Base-by-base conservation (phyloP, 2,888 invertebrate species). In the Eucera pruinosa region DNA sequence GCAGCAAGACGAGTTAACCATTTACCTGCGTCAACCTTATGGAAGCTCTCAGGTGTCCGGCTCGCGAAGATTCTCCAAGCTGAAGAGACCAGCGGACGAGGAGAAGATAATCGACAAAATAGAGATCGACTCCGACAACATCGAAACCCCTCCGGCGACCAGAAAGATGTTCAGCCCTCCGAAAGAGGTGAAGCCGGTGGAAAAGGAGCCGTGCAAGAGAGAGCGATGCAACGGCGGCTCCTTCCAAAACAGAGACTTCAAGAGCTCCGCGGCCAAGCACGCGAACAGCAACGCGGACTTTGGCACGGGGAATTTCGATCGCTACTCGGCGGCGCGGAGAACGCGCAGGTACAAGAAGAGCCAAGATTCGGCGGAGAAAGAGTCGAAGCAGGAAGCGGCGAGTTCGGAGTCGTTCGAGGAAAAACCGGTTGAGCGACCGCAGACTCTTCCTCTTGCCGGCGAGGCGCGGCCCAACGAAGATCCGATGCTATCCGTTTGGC, bases 111-210 rank as follows among this genome's bases (percentile, higher is more conserved):
- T 94, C 20, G 96, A 96, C 86, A 95, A 95, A 90, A 95, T 96
- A 13, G 97, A 97, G 89, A 97, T 97, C 47, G 97, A 97, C 91
- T 97, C 97, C 2, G 97, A 97, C 86, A 97, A 97, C 86, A 96
- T 97, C 39, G 97, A 97, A 93, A 97, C 97, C 1, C 97, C 97
- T 23, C 97, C 97, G 5, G 96, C 95, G 0, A 95, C 95, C 20
- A 94, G 97, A 68, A 95, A 96, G 84, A 92, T 95, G 33, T 95
- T 95, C 88, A 95, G 94, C 70, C 94, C 95, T 2, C 94, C 95
- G 1, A 94, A 94, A 41, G 95, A 95, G 50, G 93, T 93, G 27
- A 94, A 94, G 86, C 90, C 93, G 20, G 86, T 91, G 2, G 91
- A 92, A 41, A 90, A 90, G 45, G 91, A 92, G 18, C 88, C 89